A percentile compares a stretch with the other conserved stretches of the same genome.
Evolutionary conservation across 2,113 vertebrate genomes (phyloP).

Genomic region (Ophiodon elongatus): DNA sequence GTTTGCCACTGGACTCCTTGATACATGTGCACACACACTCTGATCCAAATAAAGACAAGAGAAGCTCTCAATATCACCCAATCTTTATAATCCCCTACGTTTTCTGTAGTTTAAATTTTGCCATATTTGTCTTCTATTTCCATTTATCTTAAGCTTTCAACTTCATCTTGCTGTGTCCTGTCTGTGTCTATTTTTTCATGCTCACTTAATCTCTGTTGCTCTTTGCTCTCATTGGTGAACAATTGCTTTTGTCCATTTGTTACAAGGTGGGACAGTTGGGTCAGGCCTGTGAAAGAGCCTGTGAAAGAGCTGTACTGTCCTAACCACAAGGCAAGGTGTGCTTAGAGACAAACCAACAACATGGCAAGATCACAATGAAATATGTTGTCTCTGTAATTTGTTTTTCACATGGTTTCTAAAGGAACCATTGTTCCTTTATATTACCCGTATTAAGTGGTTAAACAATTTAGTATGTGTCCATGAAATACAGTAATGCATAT

Average conservation of each 20-base stretch:
- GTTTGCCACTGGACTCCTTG: constrained; percentile 24
- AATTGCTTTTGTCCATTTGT: constrained; percentile 77
- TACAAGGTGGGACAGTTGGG: constrained; percentile 71
- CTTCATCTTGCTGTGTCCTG: neutral
- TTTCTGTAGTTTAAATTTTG: constrained; percentile 9
- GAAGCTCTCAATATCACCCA: neutral
- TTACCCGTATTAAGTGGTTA: constrained; percentile 8
- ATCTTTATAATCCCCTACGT: neutral
- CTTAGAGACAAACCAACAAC: constrained; percentile 53
- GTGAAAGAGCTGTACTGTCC: constrained; percentile 74
- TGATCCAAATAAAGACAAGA: constrained; percentile 30
- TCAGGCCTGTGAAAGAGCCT: constrained; percentile 58
- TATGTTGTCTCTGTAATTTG: constrained; percentile 23
- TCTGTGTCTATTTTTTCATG: constrained; percentile 25
- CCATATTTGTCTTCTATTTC: neutral
- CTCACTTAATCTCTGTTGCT: constrained; percentile 21
- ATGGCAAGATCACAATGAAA: constrained; percentile 32
- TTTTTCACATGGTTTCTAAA: constrained; percentile 44
- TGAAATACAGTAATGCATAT: constrained; percentile 6
- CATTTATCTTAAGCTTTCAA: neutral
- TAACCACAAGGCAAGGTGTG: constrained; percentile 63
- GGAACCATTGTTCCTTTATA: constrained; percentile 42
- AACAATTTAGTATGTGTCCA: constrained; percentile 21
- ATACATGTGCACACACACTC: constrained; percentile 23
- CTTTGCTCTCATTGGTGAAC: constrained; percentile 52